Conservation (phyloP, 2,888 invertebrate genomes). For the Patella depressa region DNA sequence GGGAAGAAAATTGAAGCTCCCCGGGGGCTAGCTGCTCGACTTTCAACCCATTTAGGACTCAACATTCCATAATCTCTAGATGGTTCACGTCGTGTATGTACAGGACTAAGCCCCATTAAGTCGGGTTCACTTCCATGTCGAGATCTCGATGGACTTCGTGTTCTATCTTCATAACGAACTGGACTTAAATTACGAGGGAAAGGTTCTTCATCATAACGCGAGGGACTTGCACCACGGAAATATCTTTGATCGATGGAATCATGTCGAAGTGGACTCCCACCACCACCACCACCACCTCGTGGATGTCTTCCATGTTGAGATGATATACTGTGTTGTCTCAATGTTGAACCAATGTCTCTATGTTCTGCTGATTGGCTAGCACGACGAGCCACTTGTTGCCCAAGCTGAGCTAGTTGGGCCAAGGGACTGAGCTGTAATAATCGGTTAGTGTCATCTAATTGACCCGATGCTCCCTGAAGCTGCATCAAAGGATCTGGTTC, state of each 20-base stretch:
- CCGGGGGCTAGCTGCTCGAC: constrained; percentile 55
- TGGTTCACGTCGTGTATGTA: constrained; percentile 48
- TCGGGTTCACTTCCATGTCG: constrained; percentile 59
- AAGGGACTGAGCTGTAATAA: constrained; percentile 37
- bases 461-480: constrained; percentile 23
- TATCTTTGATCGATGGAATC: constrained; percentile 36
- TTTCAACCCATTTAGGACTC: constrained; percentile 59
- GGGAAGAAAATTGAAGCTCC: constrained; percentile 58
- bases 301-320: constrained; percentile 38
- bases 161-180: constrained; percentile 51
- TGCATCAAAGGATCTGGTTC: constrained; percentile 44
- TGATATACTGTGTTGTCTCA: background rate
- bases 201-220: constrained; percentile 57
- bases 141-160: constrained; percentile 56
- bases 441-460: constrained; percentile 29
- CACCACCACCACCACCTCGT: constrained; percentile 43
- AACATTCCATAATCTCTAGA: constrained; percentile 50
- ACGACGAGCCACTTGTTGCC: constrained; percentile 17
- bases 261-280: constrained; percentile 52
- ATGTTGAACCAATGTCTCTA: constrained; percentile 27
- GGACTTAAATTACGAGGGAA: constrained; percentile 47
- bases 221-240: constrained; percentile 49
- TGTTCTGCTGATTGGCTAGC: constrained; percentile 25
- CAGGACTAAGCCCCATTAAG: constrained; percentile 53
- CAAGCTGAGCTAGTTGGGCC: constrained; percentile 20